These are phyloP conservation scores for Oncorhynchus masou DNA, from an alignment of 2,113 vertebrate genomes.

Conservation along the genomic window DNA sequence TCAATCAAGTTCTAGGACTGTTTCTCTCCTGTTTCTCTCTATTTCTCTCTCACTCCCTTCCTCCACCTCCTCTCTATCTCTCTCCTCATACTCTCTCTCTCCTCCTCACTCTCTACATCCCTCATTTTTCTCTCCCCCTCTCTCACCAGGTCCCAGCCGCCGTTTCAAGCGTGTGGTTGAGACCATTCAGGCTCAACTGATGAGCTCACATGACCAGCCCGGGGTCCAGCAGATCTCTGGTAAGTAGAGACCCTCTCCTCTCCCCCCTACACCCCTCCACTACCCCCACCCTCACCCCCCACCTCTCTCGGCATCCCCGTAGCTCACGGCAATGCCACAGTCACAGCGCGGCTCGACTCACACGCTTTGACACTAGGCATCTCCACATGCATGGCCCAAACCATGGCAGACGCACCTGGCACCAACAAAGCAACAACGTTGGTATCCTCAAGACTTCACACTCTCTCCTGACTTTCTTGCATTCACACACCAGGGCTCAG, in stretches of 20 bases:
- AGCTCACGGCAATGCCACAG: slow-evolving; percentile 40
- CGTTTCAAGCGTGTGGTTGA: slow-evolving; percentile 98
- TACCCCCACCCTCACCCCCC: not conserved
- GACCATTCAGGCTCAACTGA: slow-evolving; percentile 97
- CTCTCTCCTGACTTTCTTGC: not conserved
- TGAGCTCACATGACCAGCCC: slow-evolving; percentile 92
- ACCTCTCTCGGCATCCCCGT: slow-evolving; percentile 40
- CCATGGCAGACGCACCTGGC: slow-evolving; percentile 32
- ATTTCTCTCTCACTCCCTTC: not conserved
- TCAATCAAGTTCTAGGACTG: not conserved
- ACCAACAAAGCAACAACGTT: not conserved
- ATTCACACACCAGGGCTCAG: slow-evolving; percentile 4
- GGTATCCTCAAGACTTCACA: not conserved
- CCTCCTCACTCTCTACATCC: not conserved
- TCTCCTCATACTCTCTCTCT: not conserved
- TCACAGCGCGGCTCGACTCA: slow-evolving; percentile 6
- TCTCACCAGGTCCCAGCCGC: slow-evolving; percentile 87
- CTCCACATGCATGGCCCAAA: slow-evolving; percentile 60
- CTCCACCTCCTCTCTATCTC: not conserved
- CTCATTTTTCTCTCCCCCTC: not conserved
- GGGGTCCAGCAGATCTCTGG: slow-evolving; percentile 91
- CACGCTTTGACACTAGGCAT: slow-evolving; percentile 57
- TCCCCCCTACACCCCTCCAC: slow-evolving; percentile 1
- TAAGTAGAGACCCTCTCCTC: slow-evolving; percentile 68
- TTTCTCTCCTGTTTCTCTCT: slow-evolving; percentile 5